Percentiles rank a stretch among this genome's conserved stretches.
Evolutionary conservation across 2,797 vertebrate species (phyloP).

Genomic region (Vireo griseus): DNA sequence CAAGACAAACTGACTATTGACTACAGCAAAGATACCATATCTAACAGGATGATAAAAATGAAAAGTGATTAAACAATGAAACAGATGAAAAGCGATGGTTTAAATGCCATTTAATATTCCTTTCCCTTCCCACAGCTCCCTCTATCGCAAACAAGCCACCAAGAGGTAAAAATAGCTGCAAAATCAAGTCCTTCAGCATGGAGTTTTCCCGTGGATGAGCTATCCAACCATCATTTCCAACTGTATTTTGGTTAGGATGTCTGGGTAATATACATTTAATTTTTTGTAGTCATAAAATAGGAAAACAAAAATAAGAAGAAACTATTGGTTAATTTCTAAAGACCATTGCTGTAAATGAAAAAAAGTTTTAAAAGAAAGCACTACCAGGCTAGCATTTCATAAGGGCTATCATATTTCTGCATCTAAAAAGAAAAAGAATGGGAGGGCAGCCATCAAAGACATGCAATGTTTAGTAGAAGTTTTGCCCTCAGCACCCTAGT

Average conservation of each 20-base stretch:
- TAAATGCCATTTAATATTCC: not conserved
- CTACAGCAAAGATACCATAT: not conserved
- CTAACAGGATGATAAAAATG: not conserved
- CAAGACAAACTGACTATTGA: not conserved
- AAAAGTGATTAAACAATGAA: not conserved
- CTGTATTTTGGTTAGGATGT: not conserved
- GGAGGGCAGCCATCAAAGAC: not conserved
- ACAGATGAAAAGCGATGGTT: not conserved
- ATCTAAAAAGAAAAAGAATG: not conserved
- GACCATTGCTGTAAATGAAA: not conserved
- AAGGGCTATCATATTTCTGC: not conserved
- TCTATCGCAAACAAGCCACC: not conserved
- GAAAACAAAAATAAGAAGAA: not conserved
- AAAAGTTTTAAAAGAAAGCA: not conserved
- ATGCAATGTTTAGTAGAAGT: not conserved
- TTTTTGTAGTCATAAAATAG: not conserved
- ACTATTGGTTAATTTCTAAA: not conserved
- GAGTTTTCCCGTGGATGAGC: not conserved
- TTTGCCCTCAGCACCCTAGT: not conserved
- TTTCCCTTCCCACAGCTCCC: not conserved
- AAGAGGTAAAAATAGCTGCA: not conserved
- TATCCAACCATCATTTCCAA: not conserved
- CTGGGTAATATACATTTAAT: not conserved
- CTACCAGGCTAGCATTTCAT: not conserved
- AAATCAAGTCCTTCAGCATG: not conserved